A percentile compares a stretch with the other conserved stretches of the same genome.
These are phyloP conservation scores for Falcaria lacertinaria DNA, from an alignment of 2,888 invertebrate species.

Conservation along the genomic window DNA sequence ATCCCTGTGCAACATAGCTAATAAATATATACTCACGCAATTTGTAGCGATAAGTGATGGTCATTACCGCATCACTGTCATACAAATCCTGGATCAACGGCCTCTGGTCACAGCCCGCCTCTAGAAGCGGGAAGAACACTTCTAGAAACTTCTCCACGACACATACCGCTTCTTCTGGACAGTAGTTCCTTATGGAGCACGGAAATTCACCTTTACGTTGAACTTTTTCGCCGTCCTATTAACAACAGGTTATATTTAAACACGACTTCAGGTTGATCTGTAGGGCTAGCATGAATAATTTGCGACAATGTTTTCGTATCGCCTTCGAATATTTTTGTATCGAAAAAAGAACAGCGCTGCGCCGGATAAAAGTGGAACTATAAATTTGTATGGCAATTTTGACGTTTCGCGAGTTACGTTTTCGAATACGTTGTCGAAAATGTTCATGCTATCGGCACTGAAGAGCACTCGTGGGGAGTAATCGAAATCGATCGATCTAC, in stretches of 20 bases:
- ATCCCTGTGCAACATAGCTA: not conserved
- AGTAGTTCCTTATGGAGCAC: slow-evolving; percentile 67
- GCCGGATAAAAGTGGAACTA: too few species aligned
- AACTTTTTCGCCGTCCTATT: slow-evolving; percentile 76
- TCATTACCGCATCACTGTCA: slow-evolving; percentile 81
- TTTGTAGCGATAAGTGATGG: slow-evolving; percentile 67
- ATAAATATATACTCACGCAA: slow-evolving; percentile 37
- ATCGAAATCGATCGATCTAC: too few species aligned
- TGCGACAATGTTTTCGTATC: too few species aligned
- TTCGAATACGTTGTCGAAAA: too few species aligned
- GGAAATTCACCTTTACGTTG: slow-evolving; percentile 57
- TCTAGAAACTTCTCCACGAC: slow-evolving; percentile 82
- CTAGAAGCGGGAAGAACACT: slow-evolving; percentile 83
- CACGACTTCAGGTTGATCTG: too few species aligned
- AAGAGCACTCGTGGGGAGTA: too few species aligned
- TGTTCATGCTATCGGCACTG: too few species aligned
- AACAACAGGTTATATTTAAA: slow-evolving; percentile 6
- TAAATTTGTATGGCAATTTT: too few species aligned
- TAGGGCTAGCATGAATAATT: too few species aligned
- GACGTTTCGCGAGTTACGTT: too few species aligned
- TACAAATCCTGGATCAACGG: slow-evolving; percentile 79
- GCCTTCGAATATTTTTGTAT: too few species aligned
- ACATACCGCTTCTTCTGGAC: slow-evolving; percentile 59
- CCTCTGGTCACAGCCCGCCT: slow-evolving; percentile 72
- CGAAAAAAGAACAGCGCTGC: too few species aligned